These are phyloP conservation scores for Gopherus evgoodei DNA, from an alignment of 2,113 vertebrate species.

Conservation along the genomic window DNA sequence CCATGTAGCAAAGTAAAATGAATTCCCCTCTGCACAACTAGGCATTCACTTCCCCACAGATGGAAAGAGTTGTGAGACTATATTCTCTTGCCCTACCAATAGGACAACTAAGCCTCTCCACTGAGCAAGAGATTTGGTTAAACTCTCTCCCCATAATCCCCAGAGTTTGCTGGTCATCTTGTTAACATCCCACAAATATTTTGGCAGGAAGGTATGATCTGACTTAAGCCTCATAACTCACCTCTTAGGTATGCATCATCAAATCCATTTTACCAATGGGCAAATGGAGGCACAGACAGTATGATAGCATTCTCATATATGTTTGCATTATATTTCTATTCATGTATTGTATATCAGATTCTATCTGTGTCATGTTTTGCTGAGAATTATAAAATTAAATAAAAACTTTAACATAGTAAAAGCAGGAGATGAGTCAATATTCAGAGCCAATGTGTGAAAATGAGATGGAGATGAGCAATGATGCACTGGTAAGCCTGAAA, in stretches of 20 bases:
- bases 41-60: neutral
- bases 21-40: neutral
- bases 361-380: conserved; percentile 54
- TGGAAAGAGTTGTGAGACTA: neutral
- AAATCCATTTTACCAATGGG: conserved; percentile 17
- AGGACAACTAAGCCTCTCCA: neutral
- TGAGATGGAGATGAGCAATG: conserved; percentile 67
- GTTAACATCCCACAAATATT: neutral
- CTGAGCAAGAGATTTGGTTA: neutral
- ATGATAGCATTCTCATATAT: neutral
- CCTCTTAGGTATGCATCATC: neutral
- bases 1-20: neutral
- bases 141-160: fast-evolving
- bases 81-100: neutral
- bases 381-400: conserved; percentile 32
- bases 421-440: conserved; percentile 48
- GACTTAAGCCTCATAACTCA: neutral
- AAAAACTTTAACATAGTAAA: conserved; percentile 36
- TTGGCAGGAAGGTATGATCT: neutral
- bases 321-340: neutral
- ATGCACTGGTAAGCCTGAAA: conserved; percentile 73
- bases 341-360: conserved; percentile 54
- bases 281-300: neutral
- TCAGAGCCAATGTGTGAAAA: conserved; percentile 65
- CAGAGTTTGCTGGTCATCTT: neutral